phyloP scores from a whole-genome alignment of 2,888 invertebrate species.

The Drosophila vallismaia region DNA sequence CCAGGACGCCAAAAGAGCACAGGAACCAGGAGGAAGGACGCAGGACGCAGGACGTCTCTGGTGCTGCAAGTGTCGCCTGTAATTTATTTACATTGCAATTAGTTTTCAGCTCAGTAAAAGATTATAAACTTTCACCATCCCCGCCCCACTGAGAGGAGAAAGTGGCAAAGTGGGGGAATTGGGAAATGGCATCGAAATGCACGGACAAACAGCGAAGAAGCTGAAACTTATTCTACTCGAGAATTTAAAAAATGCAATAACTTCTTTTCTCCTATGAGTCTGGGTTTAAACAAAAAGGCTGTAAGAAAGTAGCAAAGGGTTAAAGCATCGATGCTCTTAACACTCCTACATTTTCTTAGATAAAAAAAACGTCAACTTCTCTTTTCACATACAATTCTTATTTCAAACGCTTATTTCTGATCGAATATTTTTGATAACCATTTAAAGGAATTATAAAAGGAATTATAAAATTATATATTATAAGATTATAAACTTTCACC shows the following conservation, averaged over 20 bases:
- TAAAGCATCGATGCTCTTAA: not conserved
- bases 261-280: conserved; percentile 25
- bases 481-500: conserved; percentile 77
- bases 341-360: not conserved
- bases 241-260: conserved; percentile 60
- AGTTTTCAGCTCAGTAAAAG: conserved; percentile 80
- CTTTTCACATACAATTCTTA: no score
- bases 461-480: no score
- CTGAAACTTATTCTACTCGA: conserved; percentile 64
- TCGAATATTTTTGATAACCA: no score
- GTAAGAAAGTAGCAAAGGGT: no score
- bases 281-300: conserved; percentile 1
- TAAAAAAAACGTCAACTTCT: not conserved
- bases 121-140: conserved; percentile 73
- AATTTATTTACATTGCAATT: conserved; percentile 83
- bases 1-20: not conserved
- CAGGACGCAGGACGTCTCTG: conserved; percentile 25
- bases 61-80: conserved; percentile 69
- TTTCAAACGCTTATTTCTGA: no score
- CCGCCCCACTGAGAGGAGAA: conserved; percentile 10
- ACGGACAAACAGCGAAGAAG: conserved; percentile 32
- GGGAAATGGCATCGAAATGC: conserved; percentile 27
- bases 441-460: no score
- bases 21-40: not conserved
- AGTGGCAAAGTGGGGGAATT: not conserved